A percentile compares a stretch with the other conserved stretches of the same genome.
Evolutionary conservation across 2,797 vertebrate species (phyloP).

Genomic region (Anabas testudineus): DNA sequence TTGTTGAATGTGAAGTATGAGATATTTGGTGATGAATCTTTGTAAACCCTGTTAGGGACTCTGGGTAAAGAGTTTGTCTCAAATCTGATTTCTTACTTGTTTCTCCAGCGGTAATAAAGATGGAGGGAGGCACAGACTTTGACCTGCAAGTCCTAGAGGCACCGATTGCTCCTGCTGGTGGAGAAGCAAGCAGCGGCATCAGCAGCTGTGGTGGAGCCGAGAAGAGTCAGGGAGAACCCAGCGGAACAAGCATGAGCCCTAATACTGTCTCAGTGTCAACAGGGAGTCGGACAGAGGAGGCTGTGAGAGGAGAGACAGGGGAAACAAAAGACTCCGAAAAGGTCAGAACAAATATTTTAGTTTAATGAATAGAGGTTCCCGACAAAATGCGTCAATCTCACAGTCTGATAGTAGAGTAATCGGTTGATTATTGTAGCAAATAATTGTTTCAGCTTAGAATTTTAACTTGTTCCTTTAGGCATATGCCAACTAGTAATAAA

Average conservation of each 20-base stretch:
- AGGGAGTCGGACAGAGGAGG: not conserved
- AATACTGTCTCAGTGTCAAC: not conserved
- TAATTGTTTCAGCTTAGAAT: too few relatives aligned
- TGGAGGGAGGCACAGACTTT: slow-evolving; percentile 91
- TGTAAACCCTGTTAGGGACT: not conserved
- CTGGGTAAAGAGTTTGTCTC: slow-evolving; percentile 6
- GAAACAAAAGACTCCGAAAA: not conserved
- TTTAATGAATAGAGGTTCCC: too few relatives aligned
- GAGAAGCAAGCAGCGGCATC: slow-evolving; percentile 66
- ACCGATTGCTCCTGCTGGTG: slow-evolving; percentile 41
- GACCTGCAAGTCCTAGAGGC: slow-evolving; percentile 91
- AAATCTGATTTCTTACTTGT: not conserved
- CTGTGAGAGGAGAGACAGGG: not conserved
- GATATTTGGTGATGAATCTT: too few relatives aligned
- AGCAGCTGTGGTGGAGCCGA: not conserved
- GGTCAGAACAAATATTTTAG: slow-evolving; percentile 31
- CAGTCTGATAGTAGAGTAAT: too few relatives aligned
- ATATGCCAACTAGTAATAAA: too few relatives aligned
- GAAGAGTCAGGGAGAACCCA: slow-evolving; percentile 30
- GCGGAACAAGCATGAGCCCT: not conserved
- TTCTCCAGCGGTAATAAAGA: slow-evolving; percentile 91
- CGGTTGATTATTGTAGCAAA: too few relatives aligned
- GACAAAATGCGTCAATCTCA: too few relatives aligned
- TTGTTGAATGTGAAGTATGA: too few relatives aligned
- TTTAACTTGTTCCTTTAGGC: too few relatives aligned